A percentile compares a stretch with the other conserved stretches of the same genome.
These are phyloP conservation scores for Heliconius melpomene DNA, from an alignment of 1,140 invertebrate species.

Conservation along the genomic window DNA sequence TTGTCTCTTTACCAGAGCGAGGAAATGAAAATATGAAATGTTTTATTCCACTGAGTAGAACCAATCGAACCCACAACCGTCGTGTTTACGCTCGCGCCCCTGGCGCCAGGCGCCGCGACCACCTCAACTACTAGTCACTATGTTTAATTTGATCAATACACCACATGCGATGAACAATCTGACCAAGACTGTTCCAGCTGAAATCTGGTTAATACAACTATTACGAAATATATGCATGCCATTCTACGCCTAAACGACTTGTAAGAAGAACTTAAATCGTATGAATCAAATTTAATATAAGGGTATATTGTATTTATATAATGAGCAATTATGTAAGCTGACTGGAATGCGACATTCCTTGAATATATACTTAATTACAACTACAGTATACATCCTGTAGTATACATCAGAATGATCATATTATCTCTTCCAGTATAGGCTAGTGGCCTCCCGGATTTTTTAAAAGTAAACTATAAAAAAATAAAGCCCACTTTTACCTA, in stretches of 20 bases:
- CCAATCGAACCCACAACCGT: no score
- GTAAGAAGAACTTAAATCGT: neutral
- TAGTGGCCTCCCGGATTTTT: no score
- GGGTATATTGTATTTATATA: conserved; percentile 19
- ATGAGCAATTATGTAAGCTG: conserved; percentile 28
- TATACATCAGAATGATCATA: neutral
- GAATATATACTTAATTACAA: conserved; percentile 29
- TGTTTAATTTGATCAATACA: neutral
- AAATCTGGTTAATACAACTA: neutral
- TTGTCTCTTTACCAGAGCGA: no score
- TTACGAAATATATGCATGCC: neutral
- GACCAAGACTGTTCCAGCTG: neutral
- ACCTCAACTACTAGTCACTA: no score
- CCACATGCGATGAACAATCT: neutral
- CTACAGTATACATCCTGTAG: neutral
- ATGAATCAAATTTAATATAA: conserved; percentile 2
- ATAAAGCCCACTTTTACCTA: no score
- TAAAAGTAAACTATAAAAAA: no score
- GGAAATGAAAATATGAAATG: no score
- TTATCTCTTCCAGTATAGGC: no score
- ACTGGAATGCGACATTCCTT: conserved; percentile 34
- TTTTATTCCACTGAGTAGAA: no score
- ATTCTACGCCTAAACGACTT: neutral
- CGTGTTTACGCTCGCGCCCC: no score
- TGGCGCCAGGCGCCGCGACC: no score